Evolutionary conservation across 2,113 vertebrate genomes (phyloP).

Genomic region (Triplophysa siluroides): DNA sequence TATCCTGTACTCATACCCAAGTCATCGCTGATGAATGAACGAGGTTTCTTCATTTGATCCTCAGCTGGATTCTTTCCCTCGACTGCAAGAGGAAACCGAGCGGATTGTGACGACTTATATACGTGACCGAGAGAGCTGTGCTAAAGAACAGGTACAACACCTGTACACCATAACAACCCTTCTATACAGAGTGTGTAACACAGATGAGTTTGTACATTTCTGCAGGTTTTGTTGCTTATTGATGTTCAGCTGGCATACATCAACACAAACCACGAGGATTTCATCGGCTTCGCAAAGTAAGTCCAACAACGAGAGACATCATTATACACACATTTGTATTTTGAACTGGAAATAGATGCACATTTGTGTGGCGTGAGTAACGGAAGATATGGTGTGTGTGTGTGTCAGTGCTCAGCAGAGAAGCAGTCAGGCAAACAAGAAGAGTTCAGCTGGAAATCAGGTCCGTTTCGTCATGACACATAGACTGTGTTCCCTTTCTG

Average conservation of each 20-base stretch:
- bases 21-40: no score
- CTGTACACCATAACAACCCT: background rate
- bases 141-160: constrained; percentile 86
- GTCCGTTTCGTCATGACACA: constrained; percentile 68
- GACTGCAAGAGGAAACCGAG: constrained; percentile 90
- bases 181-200: background rate
- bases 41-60: background rate
- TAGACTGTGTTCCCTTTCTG: no score
- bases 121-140: constrained; percentile 88
- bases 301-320: background rate
- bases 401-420: constrained; percentile 87
- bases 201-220: background rate
- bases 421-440: constrained; percentile 90
- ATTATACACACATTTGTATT: background rate
- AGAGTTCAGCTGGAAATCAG: constrained; percentile 90
- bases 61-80: constrained; percentile 89
- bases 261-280: constrained; percentile 41
- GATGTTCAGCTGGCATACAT: constrained; percentile 47
- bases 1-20: no score
- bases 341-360: no score
- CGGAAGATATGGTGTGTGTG: background rate
- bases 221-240: constrained; percentile 34
- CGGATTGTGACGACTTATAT: constrained; percentile 89
- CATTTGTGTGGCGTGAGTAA: no score
- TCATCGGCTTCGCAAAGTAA: constrained; percentile 53